Conservation (phyloP, 2,888 invertebrate species). For the Bruchidius siliquastri region DNA sequence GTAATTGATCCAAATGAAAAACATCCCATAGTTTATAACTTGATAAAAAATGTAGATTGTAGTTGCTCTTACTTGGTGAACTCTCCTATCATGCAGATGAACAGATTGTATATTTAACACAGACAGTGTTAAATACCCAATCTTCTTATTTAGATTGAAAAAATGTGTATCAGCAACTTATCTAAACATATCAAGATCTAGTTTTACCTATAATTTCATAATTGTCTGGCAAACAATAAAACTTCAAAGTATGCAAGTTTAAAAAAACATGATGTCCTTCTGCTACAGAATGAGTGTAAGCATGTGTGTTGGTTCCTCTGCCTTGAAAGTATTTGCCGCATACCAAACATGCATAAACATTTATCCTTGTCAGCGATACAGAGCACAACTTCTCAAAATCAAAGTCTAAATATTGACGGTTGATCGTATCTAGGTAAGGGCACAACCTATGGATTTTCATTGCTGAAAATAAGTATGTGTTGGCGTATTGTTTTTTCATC, state of each 20-base stretch:
- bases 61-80: too few relatives aligned
- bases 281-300: constrained; percentile 97
- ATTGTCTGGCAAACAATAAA: constrained; percentile 98
- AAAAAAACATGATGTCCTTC: constrained; percentile 97
- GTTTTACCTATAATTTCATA: constrained; percentile 98
- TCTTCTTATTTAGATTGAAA: too few relatives aligned
- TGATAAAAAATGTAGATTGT: too few relatives aligned
- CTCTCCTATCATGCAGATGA: too few relatives aligned
- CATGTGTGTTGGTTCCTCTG: constrained; percentile 95
- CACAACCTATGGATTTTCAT: constrained; percentile 54
- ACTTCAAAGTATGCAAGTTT: constrained; percentile 92
- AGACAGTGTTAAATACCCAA: too few relatives aligned
- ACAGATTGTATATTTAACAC: too few relatives aligned
- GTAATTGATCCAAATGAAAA: too few relatives aligned
- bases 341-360: constrained; percentile 98
- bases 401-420: constrained; percentile 93
- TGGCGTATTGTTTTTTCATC: background rate
- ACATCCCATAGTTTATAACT: too few relatives aligned
- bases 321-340: constrained; percentile 99
- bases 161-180: too few relatives aligned
- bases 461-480: background rate
- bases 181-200: too few relatives aligned
- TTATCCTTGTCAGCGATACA: constrained; percentile 94
- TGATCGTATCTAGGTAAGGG: constrained; percentile 97
- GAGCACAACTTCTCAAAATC: constrained; percentile 99